phyloP scores from a whole-genome alignment of 2,888 invertebrate genomes.

The Lasiommata megera region DNA sequence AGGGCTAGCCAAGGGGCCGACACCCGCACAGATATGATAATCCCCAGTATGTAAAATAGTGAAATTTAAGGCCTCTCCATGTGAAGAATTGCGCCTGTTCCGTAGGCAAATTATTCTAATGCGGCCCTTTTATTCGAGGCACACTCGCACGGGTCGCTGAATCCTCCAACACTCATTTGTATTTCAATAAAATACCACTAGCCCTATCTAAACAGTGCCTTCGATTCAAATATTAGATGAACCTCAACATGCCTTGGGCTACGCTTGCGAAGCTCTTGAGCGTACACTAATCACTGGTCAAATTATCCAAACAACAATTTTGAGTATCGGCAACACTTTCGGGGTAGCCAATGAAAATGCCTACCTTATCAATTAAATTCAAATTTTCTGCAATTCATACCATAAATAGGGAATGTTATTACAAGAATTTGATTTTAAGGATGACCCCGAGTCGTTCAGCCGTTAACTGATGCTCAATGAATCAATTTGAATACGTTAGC shows the following conservation, averaged over 20 bases:
- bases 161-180: slow-evolving; percentile 73
- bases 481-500: slow-evolving; percentile 71
- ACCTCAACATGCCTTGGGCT: slow-evolving; percentile 38
- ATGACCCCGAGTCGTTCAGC: slow-evolving; percentile 57
- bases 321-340: neutral
- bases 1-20: slow-evolving; percentile 56
- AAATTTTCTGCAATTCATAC: neutral
- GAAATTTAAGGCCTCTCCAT: slow-evolving; percentile 80
- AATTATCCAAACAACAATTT: slow-evolving; percentile 9
- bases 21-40: slow-evolving; percentile 78
- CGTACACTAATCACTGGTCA: slow-evolving; percentile 4
- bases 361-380: neutral
- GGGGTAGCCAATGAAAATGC: neutral
- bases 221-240: slow-evolving; percentile 53
- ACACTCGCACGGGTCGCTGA: slow-evolving; percentile 66
- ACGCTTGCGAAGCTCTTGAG: slow-evolving; percentile 6
- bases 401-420: slow-evolving; percentile 7
- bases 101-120: slow-evolving; percentile 79
- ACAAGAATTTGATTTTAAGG: slow-evolving; percentile 42
- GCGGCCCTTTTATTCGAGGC: slow-evolving; percentile 78
- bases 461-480: slow-evolving; percentile 56
- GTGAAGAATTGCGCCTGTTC: slow-evolving; percentile 79
- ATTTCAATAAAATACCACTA: slow-evolving; percentile 78
- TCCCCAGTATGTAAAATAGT: slow-evolving; percentile 81
- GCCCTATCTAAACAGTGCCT: slow-evolving; percentile 75